phyloP scores from a whole-genome alignment of 92 coral and sea anemone species.

The Virgularia gustaviana region DNA sequence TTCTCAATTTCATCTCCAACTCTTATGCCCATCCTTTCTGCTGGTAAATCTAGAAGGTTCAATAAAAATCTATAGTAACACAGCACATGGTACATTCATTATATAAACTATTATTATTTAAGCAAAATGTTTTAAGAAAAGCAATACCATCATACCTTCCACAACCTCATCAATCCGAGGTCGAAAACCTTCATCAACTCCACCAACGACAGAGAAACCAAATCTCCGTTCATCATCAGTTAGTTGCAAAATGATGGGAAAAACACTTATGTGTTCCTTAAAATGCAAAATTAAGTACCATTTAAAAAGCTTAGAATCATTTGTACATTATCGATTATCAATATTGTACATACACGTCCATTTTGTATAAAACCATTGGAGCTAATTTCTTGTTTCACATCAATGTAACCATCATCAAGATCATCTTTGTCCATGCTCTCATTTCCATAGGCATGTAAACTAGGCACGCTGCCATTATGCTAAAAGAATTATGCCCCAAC shows the following conservation, averaged over 20 bases:
- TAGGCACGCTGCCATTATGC: conserved; percentile 38
- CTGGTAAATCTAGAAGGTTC: conserved; percentile 78
- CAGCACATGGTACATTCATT: too few species aligned
- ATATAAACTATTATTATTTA: too few species aligned
- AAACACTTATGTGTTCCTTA: conserved; percentile 57
- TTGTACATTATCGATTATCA: neutral
- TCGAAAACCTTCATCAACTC: conserved; percentile 92
- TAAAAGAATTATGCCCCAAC: too few species aligned
- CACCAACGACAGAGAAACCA: conserved; percentile 99
- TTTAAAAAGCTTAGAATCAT: neutral
- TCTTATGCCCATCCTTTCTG: conserved; percentile 67
- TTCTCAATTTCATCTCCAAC: conserved; percentile 85
- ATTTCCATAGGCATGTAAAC: conserved; percentile 16
- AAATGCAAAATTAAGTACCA: neutral
- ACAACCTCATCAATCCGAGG: conserved; percentile 93
- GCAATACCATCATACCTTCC: conserved; percentile 55
- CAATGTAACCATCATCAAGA: neutral
- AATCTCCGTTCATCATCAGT: conserved; percentile 84
- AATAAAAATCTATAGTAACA: too few species aligned
- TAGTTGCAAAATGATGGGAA: conserved; percentile 80
- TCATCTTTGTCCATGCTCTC: neutral
- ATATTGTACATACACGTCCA: conserved; percentile 23
- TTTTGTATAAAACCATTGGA: conserved; percentile 16
- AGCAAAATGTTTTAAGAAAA: neutral
- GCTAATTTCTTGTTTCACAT: neutral